A percentile compares a stretch with the other conserved stretches of the same genome.
Evolutionary conservation across 2,888 invertebrate genomes (phyloP).

Genomic region (Brenthis daphne): DNA sequence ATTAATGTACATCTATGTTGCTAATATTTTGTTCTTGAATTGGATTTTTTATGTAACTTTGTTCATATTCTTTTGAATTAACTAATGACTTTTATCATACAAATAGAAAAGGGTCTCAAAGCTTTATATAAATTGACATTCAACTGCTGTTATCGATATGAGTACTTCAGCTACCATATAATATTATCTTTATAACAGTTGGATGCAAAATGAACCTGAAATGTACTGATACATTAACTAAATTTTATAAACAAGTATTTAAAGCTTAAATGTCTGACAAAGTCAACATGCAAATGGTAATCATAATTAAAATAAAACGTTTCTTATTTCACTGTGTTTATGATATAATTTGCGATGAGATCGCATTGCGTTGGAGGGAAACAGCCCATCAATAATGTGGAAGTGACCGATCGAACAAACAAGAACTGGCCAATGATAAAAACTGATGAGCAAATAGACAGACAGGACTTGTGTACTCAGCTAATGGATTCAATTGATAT

Average conservation of each 20-base stretch:
- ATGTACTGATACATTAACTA: slow-evolving; percentile 42
- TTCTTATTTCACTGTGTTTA: slow-evolving; percentile 40
- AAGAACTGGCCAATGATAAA: slow-evolving; percentile 79
- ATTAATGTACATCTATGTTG: slow-evolving; percentile 12
- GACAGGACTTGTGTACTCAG: slow-evolving; percentile 78
- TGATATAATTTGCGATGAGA: slow-evolving; percentile 44
- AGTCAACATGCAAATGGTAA: slow-evolving; percentile 34
- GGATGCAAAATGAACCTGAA: slow-evolving; percentile 26
- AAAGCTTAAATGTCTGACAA: slow-evolving; percentile 40
- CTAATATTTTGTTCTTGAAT: neutral
- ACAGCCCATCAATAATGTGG: slow-evolving; percentile 76
- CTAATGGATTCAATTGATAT: slow-evolving; percentile 83
- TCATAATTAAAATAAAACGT: slow-evolving; percentile 39
- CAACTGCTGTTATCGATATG: neutral
- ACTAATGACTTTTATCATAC: neutral
- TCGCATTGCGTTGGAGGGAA: slow-evolving; percentile 60
- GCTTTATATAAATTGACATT: neutral
- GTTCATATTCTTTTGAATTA: too few relatives aligned
- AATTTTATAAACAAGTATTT: slow-evolving; percentile 47
- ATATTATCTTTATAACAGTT: slow-evolving; percentile 26
- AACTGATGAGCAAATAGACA: slow-evolving; percentile 81
- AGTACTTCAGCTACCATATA: slow-evolving; percentile 23
- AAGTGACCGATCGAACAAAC: slow-evolving; percentile 80
- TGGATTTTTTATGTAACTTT: neutral
- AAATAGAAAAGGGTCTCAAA: neutral